These are phyloP conservation scores for Baronia brevicornis DNA, from an alignment of 2,888 invertebrate species.

Conservation along the genomic window DNA sequence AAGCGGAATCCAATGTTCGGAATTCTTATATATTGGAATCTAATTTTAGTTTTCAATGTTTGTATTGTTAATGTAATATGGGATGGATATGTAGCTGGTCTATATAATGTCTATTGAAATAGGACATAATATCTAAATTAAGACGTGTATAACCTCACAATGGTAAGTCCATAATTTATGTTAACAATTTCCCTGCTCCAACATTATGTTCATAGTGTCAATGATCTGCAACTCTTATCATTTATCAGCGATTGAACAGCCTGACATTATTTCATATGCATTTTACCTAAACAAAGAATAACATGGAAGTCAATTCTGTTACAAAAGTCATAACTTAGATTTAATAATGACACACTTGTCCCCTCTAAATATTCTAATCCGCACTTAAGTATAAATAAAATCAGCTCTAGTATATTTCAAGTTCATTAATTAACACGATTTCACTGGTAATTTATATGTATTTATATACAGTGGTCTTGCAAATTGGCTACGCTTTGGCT, in stretches of 20 bases:
- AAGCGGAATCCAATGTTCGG: constrained; percentile 27
- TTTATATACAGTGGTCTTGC: constrained; percentile 24
- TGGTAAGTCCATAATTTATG: no score
- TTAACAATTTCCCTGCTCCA: no score
- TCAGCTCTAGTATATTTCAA: constrained; percentile 8
- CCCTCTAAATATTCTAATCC: constrained; percentile 8
- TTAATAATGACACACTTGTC: background rate
- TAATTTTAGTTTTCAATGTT: constrained; percentile 51
- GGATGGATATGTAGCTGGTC: constrained; percentile 37
- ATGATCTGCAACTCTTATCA: no score
- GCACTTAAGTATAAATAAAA: constrained; percentile 13
- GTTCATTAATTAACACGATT: constrained; percentile 15
- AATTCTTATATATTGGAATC: constrained; percentile 43
- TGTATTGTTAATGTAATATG: constrained; percentile 28
- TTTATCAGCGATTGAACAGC: no score
- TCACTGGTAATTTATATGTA: constrained; percentile 19
- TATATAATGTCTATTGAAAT: constrained; percentile 40
- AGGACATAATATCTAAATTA: constrained; percentile 17
- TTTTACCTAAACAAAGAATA: no score
- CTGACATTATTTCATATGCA: no score
- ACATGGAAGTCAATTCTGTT: no score
- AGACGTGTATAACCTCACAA: constrained; percentile 5
- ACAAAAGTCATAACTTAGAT: constrained; percentile 1
- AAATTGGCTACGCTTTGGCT: constrained; percentile 32
- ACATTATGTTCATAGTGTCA: no score